These are phyloP conservation scores for Dryas iulia DNA, from an alignment of 1,140 invertebrate species.

Conservation along the genomic window DNA sequence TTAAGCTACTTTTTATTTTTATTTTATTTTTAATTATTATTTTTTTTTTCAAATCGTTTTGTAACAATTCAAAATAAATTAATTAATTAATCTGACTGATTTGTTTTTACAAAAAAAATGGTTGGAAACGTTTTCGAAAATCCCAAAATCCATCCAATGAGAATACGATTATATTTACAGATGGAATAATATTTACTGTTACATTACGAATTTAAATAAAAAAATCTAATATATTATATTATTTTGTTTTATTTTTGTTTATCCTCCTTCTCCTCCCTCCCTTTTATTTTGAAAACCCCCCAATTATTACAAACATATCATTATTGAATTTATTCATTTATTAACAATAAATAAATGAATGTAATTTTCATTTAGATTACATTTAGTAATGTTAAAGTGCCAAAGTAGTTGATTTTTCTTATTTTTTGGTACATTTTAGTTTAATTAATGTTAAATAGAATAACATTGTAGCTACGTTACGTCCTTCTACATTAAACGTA, in stretches of 20 bases:
- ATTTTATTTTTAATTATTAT: slow-evolving; percentile 43
- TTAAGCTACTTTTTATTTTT: slow-evolving; percentile 60
- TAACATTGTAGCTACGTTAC: slow-evolving; percentile 63
- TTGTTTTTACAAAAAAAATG: slow-evolving; percentile 19
- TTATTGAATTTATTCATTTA: slow-evolving; percentile 38
- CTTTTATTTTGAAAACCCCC: slow-evolving; percentile 33
- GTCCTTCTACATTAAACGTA: slow-evolving; percentile 69
- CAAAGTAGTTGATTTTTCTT: slow-evolving; percentile 39
- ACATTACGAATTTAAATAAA: slow-evolving; percentile 77
- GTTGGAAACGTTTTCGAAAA: slow-evolving; percentile 46
- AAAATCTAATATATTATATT: slow-evolving; percentile 58
- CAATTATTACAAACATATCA: slow-evolving; percentile 70
- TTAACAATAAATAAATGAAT: slow-evolving; percentile 30
- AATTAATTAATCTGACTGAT: slow-evolving; percentile 14
- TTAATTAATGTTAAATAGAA: slow-evolving; percentile 33
- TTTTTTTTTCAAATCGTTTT: slow-evolving; percentile 24
- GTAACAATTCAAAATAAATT: slow-evolving; percentile 26
- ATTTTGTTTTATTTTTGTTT: slow-evolving; percentile 67
- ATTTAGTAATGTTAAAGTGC: slow-evolving; percentile 32
- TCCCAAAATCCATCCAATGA: slow-evolving; percentile 71
- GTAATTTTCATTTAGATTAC: slow-evolving; percentile 26
- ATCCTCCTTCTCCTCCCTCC: slow-evolving; percentile 40
- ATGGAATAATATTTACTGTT: slow-evolving; percentile 67
- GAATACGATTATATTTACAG: slow-evolving; percentile 70
- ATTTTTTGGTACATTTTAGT: slow-evolving; percentile 17